Evolutionary conservation across 2,113 vertebrate genomes (phyloP).

Genomic region (Kobus ellipsiprymnus): DNA sequence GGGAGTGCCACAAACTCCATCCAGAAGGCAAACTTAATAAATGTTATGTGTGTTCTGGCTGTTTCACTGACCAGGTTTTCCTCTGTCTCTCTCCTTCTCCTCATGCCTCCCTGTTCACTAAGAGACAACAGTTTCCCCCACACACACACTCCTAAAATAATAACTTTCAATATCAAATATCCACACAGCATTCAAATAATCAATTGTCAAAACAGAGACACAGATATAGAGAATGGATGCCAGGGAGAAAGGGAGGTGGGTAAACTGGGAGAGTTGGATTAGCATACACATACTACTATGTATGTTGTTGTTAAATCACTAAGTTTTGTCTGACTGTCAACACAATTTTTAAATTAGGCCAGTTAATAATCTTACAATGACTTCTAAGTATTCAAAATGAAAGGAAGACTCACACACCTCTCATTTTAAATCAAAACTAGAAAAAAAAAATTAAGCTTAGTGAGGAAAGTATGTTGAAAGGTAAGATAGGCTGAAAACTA

Average conservation of each 20-base stretch:
- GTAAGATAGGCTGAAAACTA: not conserved
- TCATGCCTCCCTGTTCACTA: not conserved
- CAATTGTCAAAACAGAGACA: not conserved
- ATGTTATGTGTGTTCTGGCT: not conserved
- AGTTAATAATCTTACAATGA: not conserved
- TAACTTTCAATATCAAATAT: not conserved
- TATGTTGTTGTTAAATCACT: not conserved
- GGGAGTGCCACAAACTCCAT: not conserved
- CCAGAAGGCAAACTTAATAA: not conserved
- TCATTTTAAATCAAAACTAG: not conserved
- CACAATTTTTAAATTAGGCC: not conserved
- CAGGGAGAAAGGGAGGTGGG: not conserved
- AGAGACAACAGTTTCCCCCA: not conserved
- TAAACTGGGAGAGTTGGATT: not conserved
- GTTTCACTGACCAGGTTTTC: not conserved
- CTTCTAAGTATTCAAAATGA: not conserved
- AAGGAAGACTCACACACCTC: not conserved
- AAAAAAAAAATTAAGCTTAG: not conserved
- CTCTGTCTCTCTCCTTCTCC: not conserved
- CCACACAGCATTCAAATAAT: not conserved
- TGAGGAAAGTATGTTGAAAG: not conserved
- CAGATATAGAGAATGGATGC: not conserved
- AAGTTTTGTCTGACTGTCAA: not conserved
- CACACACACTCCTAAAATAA: not conserved
- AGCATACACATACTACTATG: not conserved